Evolutionary conservation across 30 jellyfish, hydroid and myxozoan species (phyloP).

Genomic region (Turritopsis dohrnii): DNA sequence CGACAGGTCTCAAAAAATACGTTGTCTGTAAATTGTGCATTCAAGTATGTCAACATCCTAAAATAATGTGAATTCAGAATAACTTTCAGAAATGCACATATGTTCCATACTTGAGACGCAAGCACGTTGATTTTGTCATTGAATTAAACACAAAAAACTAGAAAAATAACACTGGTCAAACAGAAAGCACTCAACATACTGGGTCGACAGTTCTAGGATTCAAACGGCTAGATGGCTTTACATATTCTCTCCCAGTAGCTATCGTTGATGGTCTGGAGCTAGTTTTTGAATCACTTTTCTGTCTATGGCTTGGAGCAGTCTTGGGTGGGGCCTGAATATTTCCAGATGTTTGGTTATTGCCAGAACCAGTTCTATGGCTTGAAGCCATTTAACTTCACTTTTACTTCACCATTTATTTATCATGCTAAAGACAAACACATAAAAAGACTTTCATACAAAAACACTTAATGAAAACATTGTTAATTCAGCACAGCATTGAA

Average conservation of each 20-base stretch:
- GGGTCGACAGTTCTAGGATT: constrained; percentile 76
- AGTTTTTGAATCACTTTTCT: not conserved
- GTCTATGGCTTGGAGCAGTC: not conserved
- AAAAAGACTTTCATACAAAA: not conserved
- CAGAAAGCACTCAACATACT: constrained; percentile 29
- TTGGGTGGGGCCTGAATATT: not conserved
- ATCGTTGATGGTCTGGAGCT: constrained; percentile 7
- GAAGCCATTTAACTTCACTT: constrained; percentile 4
- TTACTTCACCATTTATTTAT: not conserved
- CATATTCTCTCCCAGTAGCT: not conserved
- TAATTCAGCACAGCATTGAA: no score
- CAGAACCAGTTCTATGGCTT: not conserved
- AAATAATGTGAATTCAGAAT: no score
- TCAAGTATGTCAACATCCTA: no score
- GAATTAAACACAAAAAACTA: no score
- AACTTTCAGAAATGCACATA: no score
- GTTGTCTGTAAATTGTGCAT: no score
- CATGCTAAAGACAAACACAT: not conserved
- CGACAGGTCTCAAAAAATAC: no score
- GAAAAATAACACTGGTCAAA: not conserved
- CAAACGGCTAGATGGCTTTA: constrained; percentile 53
- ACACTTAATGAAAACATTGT: not conserved
- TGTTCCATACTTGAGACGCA: no score
- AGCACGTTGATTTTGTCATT: no score
- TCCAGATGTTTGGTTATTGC: not conserved